Evolutionary conservation across 1,140 invertebrate species (phyloP), one percentile per base, ranked within the genome.

Genomic region (Penaeus vannamei): DNA sequence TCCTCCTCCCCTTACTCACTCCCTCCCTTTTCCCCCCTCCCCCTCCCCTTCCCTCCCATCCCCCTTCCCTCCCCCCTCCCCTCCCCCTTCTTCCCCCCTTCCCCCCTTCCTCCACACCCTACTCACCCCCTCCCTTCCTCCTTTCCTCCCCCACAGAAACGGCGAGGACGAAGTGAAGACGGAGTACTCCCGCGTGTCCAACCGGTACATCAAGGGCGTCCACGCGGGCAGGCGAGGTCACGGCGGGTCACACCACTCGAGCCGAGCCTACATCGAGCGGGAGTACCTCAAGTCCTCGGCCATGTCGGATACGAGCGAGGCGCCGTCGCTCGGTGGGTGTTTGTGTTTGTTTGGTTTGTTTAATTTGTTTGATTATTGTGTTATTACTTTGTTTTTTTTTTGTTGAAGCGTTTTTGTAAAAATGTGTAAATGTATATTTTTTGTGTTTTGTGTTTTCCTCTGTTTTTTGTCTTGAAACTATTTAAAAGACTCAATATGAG

Each of bases 291-390:
- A 96, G 93, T 96, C 95, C 17, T 98, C 97, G 36, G 98, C 97
- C 19, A 96, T 98, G 96, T 98, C 97, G 0, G 97, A 98, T 92
- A 98, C 97, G 0, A 98, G 97, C 80, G 97, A 98, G 94, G 97
- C 98, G 0, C 97, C 97, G 10, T 98, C 97, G 42, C 93, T 98
- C 29, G 94, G 93, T 93, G 91, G 92, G 90, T 90, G 3, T 62
- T 36, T 60, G 19, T 32, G 36, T 36, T 3, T n/a, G 23, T 22
- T 85, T 1, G 23, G 79, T 86, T 26, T 82, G 59, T 14, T 0
- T 32, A 66, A 7, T 5, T 10, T 8, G 8, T 3, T 5, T 4
- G 7, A 32, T 7, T 5, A 22, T n/a, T 53, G 42, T 59, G 1
- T 42, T n/a, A 20, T 53, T 1, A 42, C 23, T 14, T 46, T 69